phyloP scores from a whole-genome alignment of 2,113 vertebrate genomes.

The Excalfactoria chinensis region DNA sequence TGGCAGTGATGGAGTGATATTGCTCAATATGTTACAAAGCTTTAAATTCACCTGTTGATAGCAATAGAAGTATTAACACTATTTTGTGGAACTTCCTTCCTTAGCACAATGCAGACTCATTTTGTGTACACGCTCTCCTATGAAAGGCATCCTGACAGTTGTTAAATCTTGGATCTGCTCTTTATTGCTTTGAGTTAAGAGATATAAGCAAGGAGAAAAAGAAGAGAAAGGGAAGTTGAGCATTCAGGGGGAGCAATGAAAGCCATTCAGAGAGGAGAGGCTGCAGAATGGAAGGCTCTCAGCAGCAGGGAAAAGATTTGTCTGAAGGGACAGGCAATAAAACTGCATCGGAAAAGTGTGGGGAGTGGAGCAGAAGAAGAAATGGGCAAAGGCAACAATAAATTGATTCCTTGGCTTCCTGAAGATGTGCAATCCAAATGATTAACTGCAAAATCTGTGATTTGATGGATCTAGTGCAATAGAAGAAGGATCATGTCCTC shows the following conservation, averaged over 20 bases:
- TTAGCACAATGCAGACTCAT: not conserved
- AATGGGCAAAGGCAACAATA: not conserved
- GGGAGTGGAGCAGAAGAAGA: constrained; percentile 16
- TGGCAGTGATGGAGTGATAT: not conserved
- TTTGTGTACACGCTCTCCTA: not conserved
- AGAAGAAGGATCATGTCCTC: constrained; percentile 10
- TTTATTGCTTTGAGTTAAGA: constrained; percentile 40
- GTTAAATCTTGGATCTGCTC: constrained; percentile 26
- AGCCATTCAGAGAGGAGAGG: not conserved
- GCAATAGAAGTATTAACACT: not conserved
- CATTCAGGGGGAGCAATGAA: constrained; percentile 51
- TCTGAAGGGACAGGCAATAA: constrained; percentile 45
- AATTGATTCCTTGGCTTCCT: constrained; percentile 54
- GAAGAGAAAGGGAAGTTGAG: constrained; percentile 39
- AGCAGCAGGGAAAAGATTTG: constrained; percentile 9
- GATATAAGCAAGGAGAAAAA: constrained; percentile 12
- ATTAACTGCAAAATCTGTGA: constrained; percentile 48
- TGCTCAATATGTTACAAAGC: not conserved
- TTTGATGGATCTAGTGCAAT: constrained; percentile 37
- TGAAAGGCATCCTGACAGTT: constrained; percentile 38
- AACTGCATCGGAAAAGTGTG: not conserved
- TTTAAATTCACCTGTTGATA: constrained; percentile 32
- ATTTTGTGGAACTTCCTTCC: not conserved
- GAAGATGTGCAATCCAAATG: constrained; percentile 33
- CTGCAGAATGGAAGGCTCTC: constrained; percentile 26